Percentiles rank a stretch among this genome's conserved stretches.
Evolutionary conservation across 2,113 vertebrate genomes (phyloP).

Genomic region (Pseudorhombus dupliciocellatus): DNA sequence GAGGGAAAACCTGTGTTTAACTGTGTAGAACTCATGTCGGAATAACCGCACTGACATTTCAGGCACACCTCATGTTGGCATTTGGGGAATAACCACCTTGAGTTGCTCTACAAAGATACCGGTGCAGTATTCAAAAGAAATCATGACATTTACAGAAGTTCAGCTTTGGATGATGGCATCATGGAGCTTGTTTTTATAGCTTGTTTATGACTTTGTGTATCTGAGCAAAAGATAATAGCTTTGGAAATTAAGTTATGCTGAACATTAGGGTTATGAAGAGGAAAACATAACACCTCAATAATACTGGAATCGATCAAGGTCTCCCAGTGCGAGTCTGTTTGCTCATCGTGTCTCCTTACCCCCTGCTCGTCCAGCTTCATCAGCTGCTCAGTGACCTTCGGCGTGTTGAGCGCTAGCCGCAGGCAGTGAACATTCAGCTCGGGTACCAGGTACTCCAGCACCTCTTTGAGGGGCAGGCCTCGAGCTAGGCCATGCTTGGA

Average conservation of each 20-base stretch:
- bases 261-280: too few species aligned
- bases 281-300: neutral
- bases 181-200: conserved; percentile 24
- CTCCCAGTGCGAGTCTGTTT: neutral
- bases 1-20: neutral
- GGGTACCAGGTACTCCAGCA: conserved; percentile 93
- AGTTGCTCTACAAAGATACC: conserved; percentile 23
- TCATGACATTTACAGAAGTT: conserved; percentile 66
- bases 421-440: conserved; percentile 96
- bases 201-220: neutral
- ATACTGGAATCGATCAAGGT: neutral
- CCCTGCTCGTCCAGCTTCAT: conserved; percentile 99
- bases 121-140: conserved; percentile 52
- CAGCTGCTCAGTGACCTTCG: conserved; percentile 97
- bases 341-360: conserved; percentile 78
- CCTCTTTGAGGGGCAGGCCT: conserved; percentile 96
- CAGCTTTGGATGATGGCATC: conserved; percentile 48
- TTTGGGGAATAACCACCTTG: conserved; percentile 48
- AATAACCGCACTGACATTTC: conserved; percentile 58
- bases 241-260: too few species aligned
- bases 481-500: conserved; percentile 95
- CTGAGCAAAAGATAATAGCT: neutral
- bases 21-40: conserved; percentile 22
- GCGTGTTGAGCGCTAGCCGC: conserved; percentile 95
- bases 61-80: conserved; percentile 43